Evolutionary conservation across 2,888 invertebrate genomes (phyloP).

Genomic region (Linnaemya tessellans): DNA sequence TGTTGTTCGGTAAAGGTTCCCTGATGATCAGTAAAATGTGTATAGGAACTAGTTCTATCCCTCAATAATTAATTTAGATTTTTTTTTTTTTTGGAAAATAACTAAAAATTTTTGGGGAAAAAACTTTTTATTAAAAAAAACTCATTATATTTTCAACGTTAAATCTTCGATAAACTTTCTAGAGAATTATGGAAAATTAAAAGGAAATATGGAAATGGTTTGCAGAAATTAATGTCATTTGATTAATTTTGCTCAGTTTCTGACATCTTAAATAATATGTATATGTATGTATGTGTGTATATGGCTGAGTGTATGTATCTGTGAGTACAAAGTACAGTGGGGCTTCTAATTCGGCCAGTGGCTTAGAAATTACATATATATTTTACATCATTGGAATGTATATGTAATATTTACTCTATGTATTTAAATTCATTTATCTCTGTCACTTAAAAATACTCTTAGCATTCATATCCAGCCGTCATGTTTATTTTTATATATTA

Average conservation of each 20-base stretch:
- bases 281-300: neutral
- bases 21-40: too few relatives aligned
- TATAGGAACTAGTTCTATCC: too few relatives aligned
- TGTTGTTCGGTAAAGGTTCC: too few relatives aligned
- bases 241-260: neutral
- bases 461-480: neutral
- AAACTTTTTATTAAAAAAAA: too few relatives aligned
- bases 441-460: constrained; percentile 21
- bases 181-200: neutral
- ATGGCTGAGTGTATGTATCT: neutral
- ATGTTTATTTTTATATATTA: neutral
- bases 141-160: too few relatives aligned
- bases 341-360: neutral
- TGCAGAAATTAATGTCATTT: neutral
- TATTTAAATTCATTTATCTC: constrained; percentile 49
- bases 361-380: neutral
- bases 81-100: too few relatives aligned
- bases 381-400: neutral
- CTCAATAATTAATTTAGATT: too few relatives aligned
- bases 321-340: neutral
- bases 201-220: neutral
- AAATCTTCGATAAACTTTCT: too few relatives aligned
- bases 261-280: neutral
- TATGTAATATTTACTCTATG: constrained; percentile 9
- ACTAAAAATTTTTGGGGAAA: too few relatives aligned